These are phyloP conservation scores for Drosophila subpulchrella DNA, from an alignment of 1,140 invertebrate species.

Conservation along the genomic window DNA sequence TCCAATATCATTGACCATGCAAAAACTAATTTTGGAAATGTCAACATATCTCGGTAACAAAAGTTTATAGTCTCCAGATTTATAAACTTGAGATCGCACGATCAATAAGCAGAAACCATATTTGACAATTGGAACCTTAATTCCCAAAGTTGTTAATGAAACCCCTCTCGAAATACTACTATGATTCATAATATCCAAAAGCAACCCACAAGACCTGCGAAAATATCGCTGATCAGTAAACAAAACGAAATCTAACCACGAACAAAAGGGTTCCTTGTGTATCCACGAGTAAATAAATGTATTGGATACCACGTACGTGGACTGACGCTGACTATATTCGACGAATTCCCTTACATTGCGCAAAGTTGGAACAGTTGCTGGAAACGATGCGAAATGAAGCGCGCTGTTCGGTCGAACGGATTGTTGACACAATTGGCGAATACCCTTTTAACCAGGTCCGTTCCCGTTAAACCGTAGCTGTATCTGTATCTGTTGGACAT, in stretches of 20 bases:
- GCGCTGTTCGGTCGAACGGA: slow-evolving; percentile 26
- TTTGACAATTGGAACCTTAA: background rate
- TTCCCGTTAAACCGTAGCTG: slow-evolving; percentile 41
- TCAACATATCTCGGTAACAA: background rate
- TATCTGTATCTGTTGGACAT: slow-evolving; percentile 57
- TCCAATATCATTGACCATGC: too few species aligned
- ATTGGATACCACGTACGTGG: slow-evolving; percentile 16
- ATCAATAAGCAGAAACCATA: too few species aligned
- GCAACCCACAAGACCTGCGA: slow-evolving; percentile 2
- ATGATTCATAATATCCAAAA: slow-evolving; percentile 12
- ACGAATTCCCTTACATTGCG: slow-evolving; percentile 52
- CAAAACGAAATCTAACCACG: slow-evolving; percentile 17
- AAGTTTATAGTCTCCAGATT: too few species aligned
- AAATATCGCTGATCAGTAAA: slow-evolving; percentile 28
- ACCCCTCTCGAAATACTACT: background rate
- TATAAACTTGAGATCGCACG: too few species aligned
- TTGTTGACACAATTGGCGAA: slow-evolving; percentile 77
- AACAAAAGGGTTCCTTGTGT: slow-evolving; percentile 28
- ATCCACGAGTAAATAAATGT: slow-evolving; percentile 19
- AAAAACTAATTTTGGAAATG: too few species aligned
- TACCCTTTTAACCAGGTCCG: slow-evolving; percentile 60
- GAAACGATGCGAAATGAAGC: background rate
- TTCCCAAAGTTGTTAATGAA: too few species aligned
- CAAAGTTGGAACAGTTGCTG: slow-evolving; percentile 70
- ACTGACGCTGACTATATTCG: slow-evolving; percentile 20